Conservation (phyloP, 92 coral and sea anemone genomes). For the Virgularia gustaviana region DNA sequence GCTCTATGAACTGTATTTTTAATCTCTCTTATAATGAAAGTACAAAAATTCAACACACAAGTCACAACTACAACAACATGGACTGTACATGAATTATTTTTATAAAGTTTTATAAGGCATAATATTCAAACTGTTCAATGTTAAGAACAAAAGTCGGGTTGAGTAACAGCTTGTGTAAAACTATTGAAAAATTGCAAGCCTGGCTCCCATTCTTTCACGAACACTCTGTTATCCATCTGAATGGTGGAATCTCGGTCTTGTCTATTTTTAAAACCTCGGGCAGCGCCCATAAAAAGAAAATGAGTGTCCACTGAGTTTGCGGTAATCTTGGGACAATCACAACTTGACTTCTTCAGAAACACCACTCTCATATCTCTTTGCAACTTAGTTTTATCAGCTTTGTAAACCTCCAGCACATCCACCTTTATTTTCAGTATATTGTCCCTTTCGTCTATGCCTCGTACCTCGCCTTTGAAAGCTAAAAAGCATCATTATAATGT, state of each 20-base stretch:
- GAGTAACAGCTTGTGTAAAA: neutral
- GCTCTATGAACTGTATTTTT: too few relatives aligned
- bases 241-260: conserved; percentile 2
- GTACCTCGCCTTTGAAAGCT: conserved; percentile 70
- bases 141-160: neutral
- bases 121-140: neutral
- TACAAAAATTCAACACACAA: too few relatives aligned
- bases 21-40: too few relatives aligned
- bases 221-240: conserved; percentile 55
- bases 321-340: conserved; percentile 64
- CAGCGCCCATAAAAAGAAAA: conserved; percentile 69
- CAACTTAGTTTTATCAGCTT: conserved; percentile 47
- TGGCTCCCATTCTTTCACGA: conserved; percentile 62
- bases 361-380: conserved; percentile 38
- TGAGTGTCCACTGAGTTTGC: conserved; percentile 34
- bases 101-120: too few relatives aligned
- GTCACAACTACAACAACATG: too few relatives aligned
- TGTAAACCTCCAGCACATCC: conserved; percentile 50
- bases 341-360: conserved; percentile 66
- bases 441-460: conserved; percentile 59
- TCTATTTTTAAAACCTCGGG: conserved; percentile 9
- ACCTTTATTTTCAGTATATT: conserved; percentile 58
- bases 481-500: neutral
- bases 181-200: neutral
- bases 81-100: neutral